Evolutionary conservation across 2,797 vertebrate genomes (phyloP), one percentile per base, ranked within the genome.

Genomic region (Tarsius wallacei): DNA sequence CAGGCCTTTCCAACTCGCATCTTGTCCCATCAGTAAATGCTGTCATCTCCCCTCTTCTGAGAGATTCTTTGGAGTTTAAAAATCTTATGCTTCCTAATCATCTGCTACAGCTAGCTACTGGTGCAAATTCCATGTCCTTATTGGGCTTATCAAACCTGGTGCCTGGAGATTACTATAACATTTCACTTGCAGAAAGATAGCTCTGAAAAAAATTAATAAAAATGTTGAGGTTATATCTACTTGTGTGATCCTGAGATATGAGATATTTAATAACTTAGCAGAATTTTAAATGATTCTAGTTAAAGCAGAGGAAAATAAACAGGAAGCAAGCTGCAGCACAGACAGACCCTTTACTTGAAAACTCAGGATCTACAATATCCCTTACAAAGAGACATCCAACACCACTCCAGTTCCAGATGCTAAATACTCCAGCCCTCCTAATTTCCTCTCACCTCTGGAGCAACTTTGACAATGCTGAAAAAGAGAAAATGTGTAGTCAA

Each of bases 111-210:
- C 63, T 81, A 93, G 19, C 63, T 81, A 55, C 91, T 85, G 57
- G 24, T 78, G 63, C 90, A 95, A 88, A 97, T 94, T 86, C 85
- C 63, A 88, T 4, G 7, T 66, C 85, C n/a, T 95, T 90, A 71
- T 80, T 87, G 49, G 51, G 64, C 36, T 97, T 96, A 97, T 97
- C 90, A 97, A 96, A 87, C 42, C 6, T 53, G 51, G 17, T 90
- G 76, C 90, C 57, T 80, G 17, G 95, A 96, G 91, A 97, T 87
- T 83, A 95, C 89, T 78, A 84, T 51, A 97, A 93, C 85, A 95
- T 97, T 97, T 96, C 81, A 97, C 97, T 94, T 96, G 70, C 73
- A 95, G 93, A 94, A 96, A 98, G 87, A 97, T 93, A 81, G 61
- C 87, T 97, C 93, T 95, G 89, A 53, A 76, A 97, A 93, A 91